Base-by-base conservation (phyloP, 1,140 invertebrate species). In the Bicyclus anynana region DNA sequence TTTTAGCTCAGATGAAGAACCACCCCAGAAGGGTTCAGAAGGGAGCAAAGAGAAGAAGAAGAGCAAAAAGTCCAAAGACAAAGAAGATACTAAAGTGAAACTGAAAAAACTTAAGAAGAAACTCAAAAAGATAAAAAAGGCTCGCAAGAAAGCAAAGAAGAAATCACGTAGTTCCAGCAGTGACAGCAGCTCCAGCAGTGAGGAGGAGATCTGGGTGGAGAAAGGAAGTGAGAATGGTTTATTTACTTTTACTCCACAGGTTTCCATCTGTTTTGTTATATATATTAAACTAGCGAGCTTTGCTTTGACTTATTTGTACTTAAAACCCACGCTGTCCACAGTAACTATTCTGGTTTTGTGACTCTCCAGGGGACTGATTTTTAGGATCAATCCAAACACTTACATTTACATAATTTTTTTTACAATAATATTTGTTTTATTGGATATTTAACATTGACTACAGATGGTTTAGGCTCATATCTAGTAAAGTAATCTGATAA, bases 201-300 rank as follows among this genome's bases (percentile, higher is more conserved):
- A 90, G 14, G 89, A 90, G 62, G 91, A 92, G 52, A 81, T 92
- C 50, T 94, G 93, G 93, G 91, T 94, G 9, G 94, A 95, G 70
- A 95, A 94, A 80, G 90, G 82, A 74, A 74, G 90, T 91, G 78
- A 83, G 84, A 77, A 48, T 59, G 14, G 10, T 5, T 50, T 50
- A 51, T 13, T 20, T 18, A 1, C 2, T 23, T 23, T 14, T 14
- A 38, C 35, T 7, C 13, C 35, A 38, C 23, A 23, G n/a, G n/a
- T n/a, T n/a, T n/a, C n/a, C n/a, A n/a, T n/a, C n/a, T n/a, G n/a
- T n/a, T n/a, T n/a, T n/a, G n/a, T n/a, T n/a, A n/a, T n/a, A n/a
- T n/a, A n/a, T n/a, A n/a, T n/a, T n/a, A n/a, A n/a, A n/a, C n/a
- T n/a, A n/a, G n/a, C n/a, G n/a, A n/a, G n/a, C n/a, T n/a, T n/a